A percentile compares a stretch with the other conserved stretches of the same genome.
These are phyloP conservation scores for Argopecten irradians DNA, from an alignment of 1,140 invertebrate genomes.

Conservation along the genomic window DNA sequence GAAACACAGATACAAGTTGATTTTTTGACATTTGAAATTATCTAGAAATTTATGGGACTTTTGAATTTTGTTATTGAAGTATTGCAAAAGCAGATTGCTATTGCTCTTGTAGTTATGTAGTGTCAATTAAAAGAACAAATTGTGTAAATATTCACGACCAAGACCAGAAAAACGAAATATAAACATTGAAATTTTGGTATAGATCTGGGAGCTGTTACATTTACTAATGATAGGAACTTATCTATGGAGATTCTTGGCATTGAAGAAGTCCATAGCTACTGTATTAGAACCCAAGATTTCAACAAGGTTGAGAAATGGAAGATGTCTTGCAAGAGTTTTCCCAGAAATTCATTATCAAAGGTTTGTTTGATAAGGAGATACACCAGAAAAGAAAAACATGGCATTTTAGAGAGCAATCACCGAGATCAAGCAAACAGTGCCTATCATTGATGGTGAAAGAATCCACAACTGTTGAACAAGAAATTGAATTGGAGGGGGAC, in stretches of 20 bases:
- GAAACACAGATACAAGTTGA: too few relatives aligned
- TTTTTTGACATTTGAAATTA: too few relatives aligned
- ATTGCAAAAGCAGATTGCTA: too few relatives aligned
- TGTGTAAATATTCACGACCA: too few relatives aligned
- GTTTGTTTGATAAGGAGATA: not conserved
- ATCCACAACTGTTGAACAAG: not conserved
- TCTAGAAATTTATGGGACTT: too few relatives aligned
- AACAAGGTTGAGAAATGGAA: not conserved
- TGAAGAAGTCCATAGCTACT: not conserved
- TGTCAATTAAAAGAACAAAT: too few relatives aligned
- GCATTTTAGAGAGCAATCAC: not conserved
- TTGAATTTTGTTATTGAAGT: too few relatives aligned
- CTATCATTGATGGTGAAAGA: not conserved
- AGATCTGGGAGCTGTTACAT: too few relatives aligned
- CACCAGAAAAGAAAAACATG: not conserved
- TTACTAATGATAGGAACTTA: not conserved
- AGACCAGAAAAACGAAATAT: not conserved
- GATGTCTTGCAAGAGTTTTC: not conserved
- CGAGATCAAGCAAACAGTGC: not conserved
- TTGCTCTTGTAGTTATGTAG: too few relatives aligned
- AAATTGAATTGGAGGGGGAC: not conserved
- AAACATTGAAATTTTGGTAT: not conserved
- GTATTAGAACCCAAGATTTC: not conserved
- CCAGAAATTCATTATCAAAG: not conserved
- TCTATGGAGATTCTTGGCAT: not conserved